phyloP scores from a whole-genome alignment of 2,888 invertebrate genomes.

The Nebria salina region DNA sequence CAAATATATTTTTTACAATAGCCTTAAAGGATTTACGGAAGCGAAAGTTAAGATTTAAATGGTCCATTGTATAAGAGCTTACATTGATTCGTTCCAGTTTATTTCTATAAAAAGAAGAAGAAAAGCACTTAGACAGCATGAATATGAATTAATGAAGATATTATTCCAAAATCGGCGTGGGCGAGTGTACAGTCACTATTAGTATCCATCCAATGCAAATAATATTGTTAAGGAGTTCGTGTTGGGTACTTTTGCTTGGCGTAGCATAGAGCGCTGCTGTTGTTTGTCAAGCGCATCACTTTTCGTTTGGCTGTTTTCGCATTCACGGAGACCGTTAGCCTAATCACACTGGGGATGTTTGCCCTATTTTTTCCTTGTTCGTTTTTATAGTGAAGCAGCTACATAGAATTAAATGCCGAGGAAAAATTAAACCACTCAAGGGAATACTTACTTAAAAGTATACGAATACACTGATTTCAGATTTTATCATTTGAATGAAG shows the following conservation, averaged over 20 bases:
- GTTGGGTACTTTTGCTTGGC: background rate
- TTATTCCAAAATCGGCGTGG: background rate
- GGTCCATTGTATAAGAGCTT: background rate
- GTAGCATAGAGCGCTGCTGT: background rate
- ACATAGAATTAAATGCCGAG: background rate
- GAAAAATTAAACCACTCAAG: background rate
- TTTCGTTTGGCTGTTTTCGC: slow-evolving; percentile 14
- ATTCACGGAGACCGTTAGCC: slow-evolving; percentile 29
- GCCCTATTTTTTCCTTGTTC: background rate
- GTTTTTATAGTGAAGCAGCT: background rate
- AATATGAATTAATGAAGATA: background rate
- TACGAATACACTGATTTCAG: background rate
- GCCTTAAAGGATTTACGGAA: background rate
- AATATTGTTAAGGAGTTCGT: background rate
- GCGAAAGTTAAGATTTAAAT: background rate
- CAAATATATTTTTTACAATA: background rate
- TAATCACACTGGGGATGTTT: slow-evolving; percentile 24
- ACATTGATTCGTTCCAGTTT: background rate
- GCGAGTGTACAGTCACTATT: background rate
- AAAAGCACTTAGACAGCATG: background rate
- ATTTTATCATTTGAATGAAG: background rate
- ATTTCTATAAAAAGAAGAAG: background rate
- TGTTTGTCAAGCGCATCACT: slow-evolving; percentile 15
- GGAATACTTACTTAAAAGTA: background rate
- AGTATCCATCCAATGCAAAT: background rate